Evolutionary conservation across 2,888 invertebrate species (phyloP), one percentile per base, ranked within the genome.

Genomic region (Papilio demoleus): DNA sequence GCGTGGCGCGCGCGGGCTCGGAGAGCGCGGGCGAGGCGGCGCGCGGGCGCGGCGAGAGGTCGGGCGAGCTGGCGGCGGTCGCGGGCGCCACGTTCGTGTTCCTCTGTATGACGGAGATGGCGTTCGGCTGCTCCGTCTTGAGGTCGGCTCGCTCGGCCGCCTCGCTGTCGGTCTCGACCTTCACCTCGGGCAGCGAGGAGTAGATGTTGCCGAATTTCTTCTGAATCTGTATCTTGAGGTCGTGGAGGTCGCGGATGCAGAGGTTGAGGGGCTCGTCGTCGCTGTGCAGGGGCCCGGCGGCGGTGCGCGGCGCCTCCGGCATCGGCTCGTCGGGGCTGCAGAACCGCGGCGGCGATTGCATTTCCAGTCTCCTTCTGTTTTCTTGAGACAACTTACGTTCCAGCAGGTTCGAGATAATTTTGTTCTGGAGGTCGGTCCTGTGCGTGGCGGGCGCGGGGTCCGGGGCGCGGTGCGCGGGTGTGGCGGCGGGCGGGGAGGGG

Each of bases 221-320:
- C 64, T 94, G 87, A 40, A 95, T 90, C 73, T 95, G 93, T 73
- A 95, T 94, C 78, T 95, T 95, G 27, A 95, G 82, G 72, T 95
- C 95, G 76, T 94, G 95, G 61, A 95, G 92, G 80, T 97, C 97
- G 64, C 97, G 92, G 68, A 97, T 94, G 81, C 97, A 97, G 4
- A 97, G 93, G 86, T 97, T 97, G 5, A 97, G 88, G 0, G 97
- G 97, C 79, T 97, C 96, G 62, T 96, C 95, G 79, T 90, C 83
- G 75, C 83, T 82, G 75, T 88, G 85, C 76, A 92, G 63, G 17
- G 84, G 85, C 22, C 85, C 81, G 65, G 86, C 84, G 61, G 86
- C 81, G 1, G 90, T 81, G 72, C 81, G 70, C 1, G 89, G 89
- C 1, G 87, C 87, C 65, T 81, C 87, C 0, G 88, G 87, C 85